Conservation (phyloP, 2,797 vertebrate genomes). For the Nasua narica region DNA sequence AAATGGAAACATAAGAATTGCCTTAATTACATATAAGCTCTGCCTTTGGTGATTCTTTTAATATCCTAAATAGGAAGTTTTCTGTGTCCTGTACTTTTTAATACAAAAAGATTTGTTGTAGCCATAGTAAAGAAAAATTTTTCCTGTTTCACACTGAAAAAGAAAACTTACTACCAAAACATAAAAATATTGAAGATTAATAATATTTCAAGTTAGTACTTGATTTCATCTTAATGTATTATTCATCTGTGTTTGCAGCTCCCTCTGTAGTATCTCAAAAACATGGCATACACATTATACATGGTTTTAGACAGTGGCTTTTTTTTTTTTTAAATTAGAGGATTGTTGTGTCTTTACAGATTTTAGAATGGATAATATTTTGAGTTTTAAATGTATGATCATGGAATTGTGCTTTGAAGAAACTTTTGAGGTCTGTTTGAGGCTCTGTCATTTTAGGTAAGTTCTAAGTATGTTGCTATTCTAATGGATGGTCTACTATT, state of each 20-base stretch:
- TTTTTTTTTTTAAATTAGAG: slow-evolving; percentile 8
- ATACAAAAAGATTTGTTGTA: not conserved
- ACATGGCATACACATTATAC: not conserved
- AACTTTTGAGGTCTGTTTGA: not conserved
- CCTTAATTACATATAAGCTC: not conserved
- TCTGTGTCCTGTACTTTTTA: not conserved
- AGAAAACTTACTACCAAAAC: not conserved
- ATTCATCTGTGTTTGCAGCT: not conserved
- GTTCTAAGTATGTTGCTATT: slow-evolving; percentile 2
- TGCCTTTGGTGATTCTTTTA: not conserved
- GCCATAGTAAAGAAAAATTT: not conserved
- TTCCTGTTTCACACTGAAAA: not conserved
- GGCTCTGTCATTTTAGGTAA: not conserved
- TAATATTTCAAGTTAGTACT: not conserved
- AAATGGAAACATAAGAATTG: not conserved
- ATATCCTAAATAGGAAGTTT: not conserved
- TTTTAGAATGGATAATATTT: slow-evolving; percentile 25
- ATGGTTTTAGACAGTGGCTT: not conserved
- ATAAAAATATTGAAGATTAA: slow-evolving; percentile 27
- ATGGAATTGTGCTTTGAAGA: slow-evolving; percentile 30
- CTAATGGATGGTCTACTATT: not conserved
- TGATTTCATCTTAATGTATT: not conserved
- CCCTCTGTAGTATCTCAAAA: slow-evolving; percentile 25
- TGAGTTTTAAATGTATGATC: not conserved
- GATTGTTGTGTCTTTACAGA: not conserved